These are phyloP conservation scores for Drosophila demipolita DNA, from an alignment of 2,888 invertebrate species.

Conservation along the genomic window DNA sequence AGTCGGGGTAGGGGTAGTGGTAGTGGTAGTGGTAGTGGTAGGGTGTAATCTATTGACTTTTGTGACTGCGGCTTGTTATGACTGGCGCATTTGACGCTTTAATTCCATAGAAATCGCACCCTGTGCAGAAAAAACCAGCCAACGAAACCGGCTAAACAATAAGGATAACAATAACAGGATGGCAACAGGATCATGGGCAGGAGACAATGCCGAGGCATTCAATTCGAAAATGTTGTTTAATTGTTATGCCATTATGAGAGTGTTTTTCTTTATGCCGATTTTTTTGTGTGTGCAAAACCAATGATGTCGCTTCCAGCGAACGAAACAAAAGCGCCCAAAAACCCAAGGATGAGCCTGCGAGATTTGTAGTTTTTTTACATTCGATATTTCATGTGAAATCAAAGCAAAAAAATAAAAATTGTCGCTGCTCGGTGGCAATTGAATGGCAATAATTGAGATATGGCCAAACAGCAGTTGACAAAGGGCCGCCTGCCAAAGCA, in stretches of 20 bases:
- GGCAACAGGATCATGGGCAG: constrained; percentile 57
- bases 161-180: constrained; percentile 15
- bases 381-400: constrained; percentile 63
- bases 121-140: constrained; percentile 28
- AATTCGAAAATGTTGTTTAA: constrained; percentile 76
- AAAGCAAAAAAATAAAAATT: constrained; percentile 38
- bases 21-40: not conserved
- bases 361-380: constrained; percentile 19
- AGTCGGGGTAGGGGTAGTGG: not conserved
- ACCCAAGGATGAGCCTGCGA: constrained; percentile 30
- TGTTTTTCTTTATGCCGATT: constrained; percentile 51
- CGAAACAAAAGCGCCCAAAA: constrained; percentile 51
- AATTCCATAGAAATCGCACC: constrained; percentile 71
- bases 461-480: constrained; percentile 50
- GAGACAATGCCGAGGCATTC: constrained; percentile 61
- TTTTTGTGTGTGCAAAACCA: constrained; percentile 67
- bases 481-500: constrained; percentile 75
- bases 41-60: constrained; percentile 42
- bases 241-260: constrained; percentile 65
- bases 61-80: constrained; percentile 65
- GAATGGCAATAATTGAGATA: constrained; percentile 75
- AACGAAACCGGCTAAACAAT: constrained; percentile 28
- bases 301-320: constrained; percentile 63
- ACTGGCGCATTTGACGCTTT: constrained; percentile 78
- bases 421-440: constrained; percentile 67